Evolutionary conservation across 2,888 invertebrate genomes (phyloP).

Genomic region (Drosophila pegasa): DNA sequence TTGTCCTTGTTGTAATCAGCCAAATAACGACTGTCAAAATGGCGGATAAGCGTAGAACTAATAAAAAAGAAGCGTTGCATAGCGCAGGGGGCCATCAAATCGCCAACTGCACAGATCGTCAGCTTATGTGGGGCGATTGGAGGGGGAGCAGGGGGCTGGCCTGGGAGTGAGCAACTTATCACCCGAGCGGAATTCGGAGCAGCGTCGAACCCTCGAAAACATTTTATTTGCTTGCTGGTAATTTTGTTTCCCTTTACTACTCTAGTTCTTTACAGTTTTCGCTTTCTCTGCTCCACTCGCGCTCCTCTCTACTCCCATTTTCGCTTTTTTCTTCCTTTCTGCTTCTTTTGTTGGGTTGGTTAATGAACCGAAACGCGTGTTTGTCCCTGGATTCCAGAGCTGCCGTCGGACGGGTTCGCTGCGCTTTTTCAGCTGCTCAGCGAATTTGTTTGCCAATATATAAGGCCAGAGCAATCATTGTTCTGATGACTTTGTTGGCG

Average conservation of each 20-base stretch:
- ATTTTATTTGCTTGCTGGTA: slow-evolving; percentile 77
- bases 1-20: slow-evolving; percentile 76
- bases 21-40: slow-evolving; percentile 75
- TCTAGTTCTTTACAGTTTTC: slow-evolving; percentile 52
- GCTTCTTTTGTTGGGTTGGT: slow-evolving; percentile 70
- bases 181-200: slow-evolving; percentile 54
- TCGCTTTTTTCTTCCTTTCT: slow-evolving; percentile 17
- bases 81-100: slow-evolving; percentile 48
- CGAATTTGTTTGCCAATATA: slow-evolving; percentile 54
- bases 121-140: slow-evolving; percentile 7
- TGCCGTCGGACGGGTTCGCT: slow-evolving; percentile 57
- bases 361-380: slow-evolving; percentile 78
- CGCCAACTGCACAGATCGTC: slow-evolving; percentile 65
- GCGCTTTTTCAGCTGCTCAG: slow-evolving; percentile 48
- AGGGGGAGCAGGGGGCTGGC: background rate
- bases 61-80: slow-evolving; percentile 73
- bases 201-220: slow-evolving; percentile 73
- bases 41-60: slow-evolving; percentile 74
- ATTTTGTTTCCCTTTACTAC: slow-evolving; percentile 69
- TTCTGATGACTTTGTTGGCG: slow-evolving; percentile 75
- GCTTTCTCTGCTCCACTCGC: slow-evolving; percentile 7
- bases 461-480: slow-evolving; percentile 69
- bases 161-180: slow-evolving; percentile 49
- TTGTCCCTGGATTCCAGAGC: slow-evolving; percentile 59
- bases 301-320: background rate